These are phyloP conservation scores for Aphaenogaster rudis DNA, from an alignment of 1,140 invertebrate species.

Conservation along the genomic window DNA sequence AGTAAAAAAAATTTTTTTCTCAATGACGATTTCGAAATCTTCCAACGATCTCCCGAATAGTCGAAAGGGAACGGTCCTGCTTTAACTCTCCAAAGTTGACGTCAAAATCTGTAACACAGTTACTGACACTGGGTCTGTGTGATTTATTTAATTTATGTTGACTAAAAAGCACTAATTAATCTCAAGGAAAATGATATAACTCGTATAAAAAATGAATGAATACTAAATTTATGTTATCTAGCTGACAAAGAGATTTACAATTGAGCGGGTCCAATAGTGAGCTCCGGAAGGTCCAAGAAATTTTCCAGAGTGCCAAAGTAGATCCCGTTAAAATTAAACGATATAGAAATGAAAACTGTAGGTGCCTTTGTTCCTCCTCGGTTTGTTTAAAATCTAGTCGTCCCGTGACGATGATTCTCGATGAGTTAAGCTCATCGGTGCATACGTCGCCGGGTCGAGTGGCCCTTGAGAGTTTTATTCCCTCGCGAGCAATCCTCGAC, in stretches of 20 bases:
- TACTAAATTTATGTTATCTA: too few species aligned
- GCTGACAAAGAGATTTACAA: too few species aligned
- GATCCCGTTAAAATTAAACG: neutral
- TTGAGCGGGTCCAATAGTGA: too few species aligned
- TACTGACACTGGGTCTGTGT: too few species aligned
- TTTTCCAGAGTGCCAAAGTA: neutral
- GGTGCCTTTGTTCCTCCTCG: neutral
- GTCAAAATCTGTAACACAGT: too few species aligned
- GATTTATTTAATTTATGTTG: too few species aligned
- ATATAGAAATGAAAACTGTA: neutral
- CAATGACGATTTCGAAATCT: neutral
- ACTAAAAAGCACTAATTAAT: too few species aligned
- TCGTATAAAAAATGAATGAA: too few species aligned
- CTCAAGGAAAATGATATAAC: too few species aligned
- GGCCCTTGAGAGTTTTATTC: constrained; percentile 49
- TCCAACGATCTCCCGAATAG: neutral
- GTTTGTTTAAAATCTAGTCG: neutral
- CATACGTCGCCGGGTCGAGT: constrained; percentile 28
- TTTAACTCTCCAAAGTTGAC: neutral
- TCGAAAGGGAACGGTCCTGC: neutral
- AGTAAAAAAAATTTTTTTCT: neutral
- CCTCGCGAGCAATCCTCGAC: constrained; percentile 31
- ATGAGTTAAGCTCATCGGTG: constrained; percentile 8
- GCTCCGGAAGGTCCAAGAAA: neutral
- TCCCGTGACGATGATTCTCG: neutral